phyloP scores from a whole-genome alignment of 2,797 vertebrate species.

The Brachymystax lenok region DNA sequence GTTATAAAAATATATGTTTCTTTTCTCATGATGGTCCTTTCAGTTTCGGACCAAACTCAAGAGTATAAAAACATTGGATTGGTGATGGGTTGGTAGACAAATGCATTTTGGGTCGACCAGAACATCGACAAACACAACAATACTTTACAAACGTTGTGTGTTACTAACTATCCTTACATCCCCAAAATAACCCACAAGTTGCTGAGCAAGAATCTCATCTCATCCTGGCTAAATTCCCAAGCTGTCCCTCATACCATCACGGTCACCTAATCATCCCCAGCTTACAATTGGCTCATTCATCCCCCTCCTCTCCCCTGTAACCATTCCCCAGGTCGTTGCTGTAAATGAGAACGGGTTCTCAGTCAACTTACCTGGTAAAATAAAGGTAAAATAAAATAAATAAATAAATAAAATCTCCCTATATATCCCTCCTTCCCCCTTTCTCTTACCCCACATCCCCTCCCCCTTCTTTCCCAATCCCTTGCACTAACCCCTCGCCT shows the following conservation, averaged over 20 bases:
- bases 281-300: too few species aligned
- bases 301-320: too few species aligned
- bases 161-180: background rate
- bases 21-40: background rate
- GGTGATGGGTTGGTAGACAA: background rate
- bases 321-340: too few species aligned
- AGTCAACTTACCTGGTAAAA: too few species aligned
- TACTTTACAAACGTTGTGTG: background rate
- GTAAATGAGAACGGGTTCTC: too few species aligned
- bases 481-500: conserved; percentile 14
- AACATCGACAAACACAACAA: background rate
- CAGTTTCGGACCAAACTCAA: background rate
- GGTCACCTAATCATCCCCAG: too few species aligned
- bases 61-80: background rate
- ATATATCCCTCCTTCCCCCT: conserved; percentile 30
- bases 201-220: conserved; percentile 25
- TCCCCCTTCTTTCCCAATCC: conserved; percentile 20
- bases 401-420: conserved; percentile 13
- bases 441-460: conserved; percentile 29
- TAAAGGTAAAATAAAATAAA: too few species aligned
- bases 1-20: background rate
- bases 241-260: too few species aligned
- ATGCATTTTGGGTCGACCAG: background rate
- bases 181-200: background rate
- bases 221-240: too few species aligned